Evolutionary conservation across 23 tunicate species (phyloP).

Genomic region (Diplosoma virens): DNA sequence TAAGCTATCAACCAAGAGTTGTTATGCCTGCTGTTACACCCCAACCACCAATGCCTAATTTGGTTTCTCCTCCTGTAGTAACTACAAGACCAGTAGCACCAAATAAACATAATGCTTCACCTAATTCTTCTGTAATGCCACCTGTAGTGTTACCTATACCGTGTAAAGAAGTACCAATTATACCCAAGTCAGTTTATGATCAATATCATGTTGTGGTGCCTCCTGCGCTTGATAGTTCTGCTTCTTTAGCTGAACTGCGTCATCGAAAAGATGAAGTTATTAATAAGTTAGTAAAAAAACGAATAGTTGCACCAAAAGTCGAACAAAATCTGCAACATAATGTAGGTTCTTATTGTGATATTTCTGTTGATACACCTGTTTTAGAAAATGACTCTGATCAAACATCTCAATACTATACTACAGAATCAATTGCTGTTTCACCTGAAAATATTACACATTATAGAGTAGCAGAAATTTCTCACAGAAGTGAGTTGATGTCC

Average conservation of each 20-base stretch:
- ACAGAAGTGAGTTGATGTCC: neutral
- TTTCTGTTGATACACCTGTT: too few species aligned
- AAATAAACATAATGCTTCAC: neutral
- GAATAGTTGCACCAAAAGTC: slow-evolving; percentile 43
- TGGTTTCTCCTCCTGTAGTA: neutral
- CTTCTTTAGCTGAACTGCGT: slow-evolving; percentile 46
- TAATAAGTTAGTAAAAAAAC: slow-evolving; percentile 70
- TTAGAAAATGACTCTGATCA: neutral
- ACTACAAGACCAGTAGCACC: too few species aligned
- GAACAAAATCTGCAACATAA: slow-evolving; percentile 11
- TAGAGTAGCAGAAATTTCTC: neutral
- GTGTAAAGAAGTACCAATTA: slow-evolving; percentile 6
- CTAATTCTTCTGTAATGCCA: neutral
- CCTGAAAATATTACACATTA: neutral
- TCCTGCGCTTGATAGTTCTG: slow-evolving; percentile 4
- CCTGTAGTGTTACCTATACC: slow-evolving; percentile 2
- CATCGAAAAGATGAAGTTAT: slow-evolving; percentile 65
- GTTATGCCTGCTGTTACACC: neutral
- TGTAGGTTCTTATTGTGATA: neutral
- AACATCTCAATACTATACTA: too few species aligned
- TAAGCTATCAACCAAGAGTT: neutral
- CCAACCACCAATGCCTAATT: neutral
- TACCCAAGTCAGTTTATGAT: neutral
- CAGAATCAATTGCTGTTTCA: neutral
- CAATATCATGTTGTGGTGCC: slow-evolving; percentile 17